These are phyloP conservation scores for Zootoca vivipara DNA, from an alignment of 2,113 vertebrate genomes.

Conservation along the genomic window DNA sequence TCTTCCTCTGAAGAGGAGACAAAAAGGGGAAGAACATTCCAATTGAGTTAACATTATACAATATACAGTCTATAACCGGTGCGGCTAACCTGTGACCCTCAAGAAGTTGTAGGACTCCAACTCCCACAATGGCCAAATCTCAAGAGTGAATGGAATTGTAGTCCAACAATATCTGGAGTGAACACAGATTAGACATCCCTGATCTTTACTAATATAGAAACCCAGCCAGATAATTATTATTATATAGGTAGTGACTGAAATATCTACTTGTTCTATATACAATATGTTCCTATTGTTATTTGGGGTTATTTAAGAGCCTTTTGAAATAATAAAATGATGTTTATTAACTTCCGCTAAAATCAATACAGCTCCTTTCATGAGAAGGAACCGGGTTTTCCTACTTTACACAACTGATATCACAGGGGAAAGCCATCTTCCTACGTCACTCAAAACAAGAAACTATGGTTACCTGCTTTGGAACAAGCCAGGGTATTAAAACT, in stretches of 20 bases:
- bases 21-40: constrained; percentile 69
- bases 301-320: neutral
- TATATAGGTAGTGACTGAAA: neutral
- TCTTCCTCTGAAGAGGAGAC: constrained; percentile 81
- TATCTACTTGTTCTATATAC: neutral
- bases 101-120: too few relatives aligned
- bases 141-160: too few relatives aligned
- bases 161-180: too few relatives aligned
- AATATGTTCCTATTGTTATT: neutral
- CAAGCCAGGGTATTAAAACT: neutral
- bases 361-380: neutral
- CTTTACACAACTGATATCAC: neutral
- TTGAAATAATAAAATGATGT: neutral
- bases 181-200: too few relatives aligned
- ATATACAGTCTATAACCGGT: constrained; percentile 54
- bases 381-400: neutral
- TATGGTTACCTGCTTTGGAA: neutral
- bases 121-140: too few relatives aligned
- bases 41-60: constrained; percentile 62
- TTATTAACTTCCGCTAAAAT: neutral
- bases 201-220: too few relatives aligned
- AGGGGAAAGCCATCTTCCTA: neutral
- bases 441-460: neutral
- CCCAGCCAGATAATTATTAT: too few relatives aligned
- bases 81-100: neutral